Conservation (phyloP, 2,113 vertebrate genomes). For the Capricornis sumatraensis region DNA sequence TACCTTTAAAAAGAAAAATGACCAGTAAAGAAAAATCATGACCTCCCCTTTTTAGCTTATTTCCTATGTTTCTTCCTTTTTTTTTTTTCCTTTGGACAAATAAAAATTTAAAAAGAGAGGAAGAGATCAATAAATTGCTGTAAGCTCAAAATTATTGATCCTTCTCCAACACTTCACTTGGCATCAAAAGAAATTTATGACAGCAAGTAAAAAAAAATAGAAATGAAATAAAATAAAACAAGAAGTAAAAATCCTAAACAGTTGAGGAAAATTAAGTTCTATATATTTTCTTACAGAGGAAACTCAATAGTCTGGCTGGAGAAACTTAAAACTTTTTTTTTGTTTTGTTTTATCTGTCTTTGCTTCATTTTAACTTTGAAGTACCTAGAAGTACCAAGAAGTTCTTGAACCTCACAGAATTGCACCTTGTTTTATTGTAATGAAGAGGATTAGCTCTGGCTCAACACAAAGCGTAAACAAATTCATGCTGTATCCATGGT, state of each 20-base stretch:
- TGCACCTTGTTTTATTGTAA: not conserved
- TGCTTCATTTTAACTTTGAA: not conserved
- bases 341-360: not conserved
- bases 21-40: constrained; percentile 33
- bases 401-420: not conserved
- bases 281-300: not conserved
- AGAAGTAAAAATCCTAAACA: constrained; percentile 33
- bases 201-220: not conserved
- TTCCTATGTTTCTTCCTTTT: constrained; percentile 19
- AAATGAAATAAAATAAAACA: constrained; percentile 31
- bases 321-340: not conserved
- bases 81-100: constrained; percentile 66
- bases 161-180: constrained; percentile 48
- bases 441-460: not conserved
- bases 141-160: constrained; percentile 73
- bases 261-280: constrained; percentile 54
- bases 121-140: constrained; percentile 72
- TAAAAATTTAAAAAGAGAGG: constrained; percentile 63
- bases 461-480: not conserved
- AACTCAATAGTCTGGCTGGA: not conserved
- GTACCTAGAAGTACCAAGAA: not conserved
- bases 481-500: not conserved
- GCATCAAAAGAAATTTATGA: constrained; percentile 73
- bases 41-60: constrained; percentile 54
- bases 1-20: constrained; percentile 43